phyloP scores from a whole-genome alignment of 2,888 invertebrate species.

The Rugalucina vietnamica region DNA sequence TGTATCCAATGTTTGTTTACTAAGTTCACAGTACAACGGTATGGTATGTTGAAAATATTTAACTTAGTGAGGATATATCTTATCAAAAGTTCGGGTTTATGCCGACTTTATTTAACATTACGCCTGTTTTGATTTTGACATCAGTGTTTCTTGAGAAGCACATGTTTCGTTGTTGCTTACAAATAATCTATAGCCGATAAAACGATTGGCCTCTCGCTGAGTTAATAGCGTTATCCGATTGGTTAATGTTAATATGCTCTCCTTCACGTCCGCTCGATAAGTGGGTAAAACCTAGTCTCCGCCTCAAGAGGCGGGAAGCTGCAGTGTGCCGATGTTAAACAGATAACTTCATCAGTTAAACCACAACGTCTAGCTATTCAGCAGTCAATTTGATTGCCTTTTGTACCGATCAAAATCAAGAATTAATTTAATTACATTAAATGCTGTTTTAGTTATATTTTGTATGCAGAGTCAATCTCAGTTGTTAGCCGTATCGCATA shows the following conservation, averaged over 20 bases:
- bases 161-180: slow-evolving; percentile 52
- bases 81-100: slow-evolving; percentile 57
- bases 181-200: slow-evolving; percentile 45
- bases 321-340: neutral
- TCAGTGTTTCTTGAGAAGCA: slow-evolving; percentile 49
- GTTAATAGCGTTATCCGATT: slow-evolving; percentile 45
- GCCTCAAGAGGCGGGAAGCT: slow-evolving; percentile 35
- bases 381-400: slow-evolving; percentile 2
- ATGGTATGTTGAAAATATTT: slow-evolving; percentile 28
- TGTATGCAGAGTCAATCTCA: slow-evolving; percentile 60
- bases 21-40: neutral
- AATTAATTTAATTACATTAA: slow-evolving; percentile 67
- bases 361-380: neutral
- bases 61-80: slow-evolving; percentile 55
- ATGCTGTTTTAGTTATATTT: slow-evolving; percentile 66
- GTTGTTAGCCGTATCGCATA: slow-evolving; percentile 55
- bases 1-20: slow-evolving; percentile 8
- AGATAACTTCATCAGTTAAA: neutral
- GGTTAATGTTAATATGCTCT: slow-evolving; percentile 37
- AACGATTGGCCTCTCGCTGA: slow-evolving; percentile 49
- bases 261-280: slow-evolving; percentile 39
- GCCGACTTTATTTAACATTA: slow-evolving; percentile 53
- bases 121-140: slow-evolving; percentile 60
- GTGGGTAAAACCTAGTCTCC: slow-evolving; percentile 27
- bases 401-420: neutral